Conservation (phyloP, 2,888 invertebrate genomes). For the Lordiphosa fenestrarum region DNA sequence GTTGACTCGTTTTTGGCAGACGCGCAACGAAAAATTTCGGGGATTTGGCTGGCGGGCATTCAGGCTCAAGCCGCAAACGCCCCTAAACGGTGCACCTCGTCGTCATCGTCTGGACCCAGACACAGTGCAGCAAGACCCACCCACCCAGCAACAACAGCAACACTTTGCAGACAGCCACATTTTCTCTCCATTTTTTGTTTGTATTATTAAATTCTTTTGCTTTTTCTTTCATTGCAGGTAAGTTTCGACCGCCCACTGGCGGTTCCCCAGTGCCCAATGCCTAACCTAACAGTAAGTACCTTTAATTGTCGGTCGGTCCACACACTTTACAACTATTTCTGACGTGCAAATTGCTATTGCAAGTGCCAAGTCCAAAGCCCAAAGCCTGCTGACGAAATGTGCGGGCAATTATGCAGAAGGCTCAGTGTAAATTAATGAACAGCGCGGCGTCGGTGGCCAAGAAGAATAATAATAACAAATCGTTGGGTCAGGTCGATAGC, state of each 20-base stretch:
- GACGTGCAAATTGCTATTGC: conserved; percentile 57
- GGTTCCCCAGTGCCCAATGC: too few species aligned
- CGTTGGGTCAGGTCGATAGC: conserved; percentile 63
- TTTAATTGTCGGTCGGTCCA: conserved; percentile 52
- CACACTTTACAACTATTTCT: conserved; percentile 46
- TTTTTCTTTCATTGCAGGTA: conserved; percentile 34
- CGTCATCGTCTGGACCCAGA: conserved; percentile 21
- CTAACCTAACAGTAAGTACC: conserved; percentile 14
- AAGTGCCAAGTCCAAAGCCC: conserved; percentile 28
- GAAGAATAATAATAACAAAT: conserved; percentile 63
- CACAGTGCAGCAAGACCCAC: neutral
- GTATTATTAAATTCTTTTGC: conserved; percentile 31
- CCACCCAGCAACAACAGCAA: conserved; percentile 3
- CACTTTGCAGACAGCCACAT: conserved; percentile 45
- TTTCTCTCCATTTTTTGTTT: conserved; percentile 21
- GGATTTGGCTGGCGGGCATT: conserved; percentile 17
- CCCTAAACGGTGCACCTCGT: conserved; percentile 6
- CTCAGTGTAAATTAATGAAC: conserved; percentile 62
- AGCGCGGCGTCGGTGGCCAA: conserved; percentile 47
- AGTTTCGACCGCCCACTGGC: conserved; percentile 3
- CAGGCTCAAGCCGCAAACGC: conserved; percentile 14
- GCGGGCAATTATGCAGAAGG: conserved; percentile 48
- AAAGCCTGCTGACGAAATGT: conserved; percentile 41
- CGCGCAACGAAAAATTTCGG: conserved; percentile 42
- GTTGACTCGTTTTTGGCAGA: conserved; percentile 42